Evolutionary conservation across 2,113 vertebrate genomes (phyloP), one percentile per base, ranked within the genome.

Genomic region (Lagopus muta): DNA sequence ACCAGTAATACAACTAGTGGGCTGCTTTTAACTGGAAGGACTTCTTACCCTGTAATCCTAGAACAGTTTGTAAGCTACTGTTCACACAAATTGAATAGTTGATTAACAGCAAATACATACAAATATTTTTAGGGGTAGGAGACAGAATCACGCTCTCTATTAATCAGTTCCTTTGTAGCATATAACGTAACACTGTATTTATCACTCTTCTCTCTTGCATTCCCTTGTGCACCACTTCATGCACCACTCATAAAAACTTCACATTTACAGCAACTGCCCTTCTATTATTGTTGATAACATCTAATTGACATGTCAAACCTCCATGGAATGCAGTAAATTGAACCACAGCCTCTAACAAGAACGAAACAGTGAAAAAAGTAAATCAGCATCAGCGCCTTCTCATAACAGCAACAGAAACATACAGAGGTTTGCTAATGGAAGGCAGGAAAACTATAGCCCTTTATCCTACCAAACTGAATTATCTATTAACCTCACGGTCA

Each of bases 261-360:
- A 96, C 94, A 91, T 96, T 98, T 97, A 97, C 81, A 97, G 92
- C 96, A 97, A 96, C 93, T 24, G 32, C 91, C 97, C 95, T 96
- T 98, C 97, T 96, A 96, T 97, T 97, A 98, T 94, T 96, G 95
- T 95, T 25, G 92, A 97, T 97, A 98, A 95, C 95, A 98, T 97
- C 97, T 97, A 97, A 98, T 97, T 97, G 97, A 97, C 94, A 97
- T 96, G 97, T 97, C 97, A 97, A 97, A 92, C 82, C 96, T 92
- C 95, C 96, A 97, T 95, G 96, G 96, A 95, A 96, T 74, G 85
- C 55, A 93, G 86, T 96, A 98, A 97, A 98, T 97, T 96, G 94
- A 96, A 97, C 95, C 81, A 92, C 65, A 91, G 88, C 74, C 88
- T 97, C 94, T 72, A 94, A 90, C 93, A 97, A 95, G 92, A 96